These are phyloP conservation scores for Leucophenga maculata DNA, from an alignment of 2,888 invertebrate genomes.

Conservation along the genomic window DNA sequence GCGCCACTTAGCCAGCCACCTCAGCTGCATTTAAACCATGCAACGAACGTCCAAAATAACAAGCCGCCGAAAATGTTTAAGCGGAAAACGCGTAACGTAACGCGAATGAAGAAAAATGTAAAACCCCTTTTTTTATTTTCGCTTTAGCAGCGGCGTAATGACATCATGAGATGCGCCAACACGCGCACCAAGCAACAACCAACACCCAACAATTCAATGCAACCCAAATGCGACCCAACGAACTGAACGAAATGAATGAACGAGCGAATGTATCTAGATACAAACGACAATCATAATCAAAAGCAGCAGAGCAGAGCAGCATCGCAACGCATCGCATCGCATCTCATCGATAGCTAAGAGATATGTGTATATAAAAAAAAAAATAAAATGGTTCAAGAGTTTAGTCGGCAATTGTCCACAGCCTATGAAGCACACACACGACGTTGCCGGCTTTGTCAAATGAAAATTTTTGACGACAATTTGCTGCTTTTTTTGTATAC, in stretches of 20 bases:
- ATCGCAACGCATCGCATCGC: background rate
- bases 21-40: background rate
- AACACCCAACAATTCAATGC: background rate
- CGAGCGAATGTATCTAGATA: too few species aligned
- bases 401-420: slow-evolving; percentile 62
- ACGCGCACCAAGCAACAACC: slow-evolving; percentile 9
- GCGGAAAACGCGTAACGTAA: slow-evolving; percentile 31
- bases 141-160: slow-evolving; percentile 53
- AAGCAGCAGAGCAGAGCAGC: background rate
- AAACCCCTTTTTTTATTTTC: slow-evolving; percentile 28
- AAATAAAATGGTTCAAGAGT: slow-evolving; percentile 55
- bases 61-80: background rate
- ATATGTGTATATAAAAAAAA: slow-evolving; percentile 24
- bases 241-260: background rate
- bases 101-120: slow-evolving; percentile 35
- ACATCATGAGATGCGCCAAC: slow-evolving; percentile 51
- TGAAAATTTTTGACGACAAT: background rate
- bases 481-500: too few species aligned
- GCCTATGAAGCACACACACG: slow-evolving; percentile 42
- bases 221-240: background rate
- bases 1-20: background rate
- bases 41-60: background rate
- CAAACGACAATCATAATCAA: too few species aligned
- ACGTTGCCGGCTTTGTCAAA: background rate
- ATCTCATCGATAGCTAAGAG: slow-evolving; percentile 36